Conservation (phyloP, 2,113 vertebrate species). For the Rattus norvegicus region GRCr8 NC_086020.1:223178001-223178500, state of each 20-base stretch:
- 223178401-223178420: background rate
- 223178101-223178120: background rate
- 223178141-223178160: background rate
- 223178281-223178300: slow-evolving; percentile 45
- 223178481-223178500: background rate
- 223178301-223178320: slow-evolving; percentile 42
- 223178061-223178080: slow-evolving; percentile 32
- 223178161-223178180: background rate
- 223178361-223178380: background rate
- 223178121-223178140: background rate
- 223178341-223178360: slow-evolving; percentile 30
- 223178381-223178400: background rate
- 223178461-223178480: background rate
- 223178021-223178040: background rate
- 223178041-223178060: slow-evolving; percentile 8
- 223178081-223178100: slow-evolving; percentile 1
- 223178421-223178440: background rate
- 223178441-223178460: background rate
- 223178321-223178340: slow-evolving; percentile 19
- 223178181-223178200: background rate
- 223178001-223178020: background rate
- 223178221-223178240: slow-evolving; percentile 3
- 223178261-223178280: slow-evolving; percentile 70
- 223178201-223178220: slow-evolving; percentile 15
- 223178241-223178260: slow-evolving; percentile 35